Base-by-base conservation (phyloP, 2,888 invertebrate genomes). In the Steinernema scapterisci region DNA sequence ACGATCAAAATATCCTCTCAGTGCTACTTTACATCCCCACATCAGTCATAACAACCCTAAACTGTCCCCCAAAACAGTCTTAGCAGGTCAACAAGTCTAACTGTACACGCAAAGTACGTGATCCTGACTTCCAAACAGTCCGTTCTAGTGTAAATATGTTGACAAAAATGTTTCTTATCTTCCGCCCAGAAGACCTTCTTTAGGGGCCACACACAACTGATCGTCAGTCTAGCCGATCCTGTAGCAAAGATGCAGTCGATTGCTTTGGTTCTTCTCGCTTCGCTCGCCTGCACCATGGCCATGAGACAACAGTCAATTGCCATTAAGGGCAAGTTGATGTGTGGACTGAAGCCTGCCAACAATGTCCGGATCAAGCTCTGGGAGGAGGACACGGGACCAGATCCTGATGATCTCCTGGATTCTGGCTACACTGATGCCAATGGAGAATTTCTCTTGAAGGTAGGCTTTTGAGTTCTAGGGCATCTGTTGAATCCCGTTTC, bases 231-330 rank as follows among this genome's bases (percentile, higher is more conserved):
- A 63, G 16, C 31, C 27, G 9, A 11, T 16, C 13, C 7, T 5
- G 2, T 16, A 63, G 31, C 31, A 63, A 31, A 31, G 5, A 63
- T 63, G 63, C 63, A 63, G 63, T 63, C 31, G 63, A 63, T 27
- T 27, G 63, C 9, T 71, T 25, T 71, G 16, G 44, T 80, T 0
- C 74, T 78, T 27, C 52, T 78, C 70, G 75, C 75, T 21, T 52
- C 77, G 13, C 19, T 79, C 27, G 74, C 45, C 31, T 48, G 76
- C 11, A 21, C 76, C 38, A 71, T 75, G 23, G 78, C 82, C n/a
- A 78, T 83, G 80, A 73, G 82, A 56, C 81, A 83, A 77, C 83
- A 83, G 71, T 81, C 82, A 48, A 78, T 82, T 16, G 82, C 81
- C 19, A 79, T 82, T 21, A 79, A 80, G 75, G 83, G 80, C 48